phyloP scores from a whole-genome alignment of 53 echinoderm and acorn worm genomes.

The Hippasteria phrygiana region DNA sequence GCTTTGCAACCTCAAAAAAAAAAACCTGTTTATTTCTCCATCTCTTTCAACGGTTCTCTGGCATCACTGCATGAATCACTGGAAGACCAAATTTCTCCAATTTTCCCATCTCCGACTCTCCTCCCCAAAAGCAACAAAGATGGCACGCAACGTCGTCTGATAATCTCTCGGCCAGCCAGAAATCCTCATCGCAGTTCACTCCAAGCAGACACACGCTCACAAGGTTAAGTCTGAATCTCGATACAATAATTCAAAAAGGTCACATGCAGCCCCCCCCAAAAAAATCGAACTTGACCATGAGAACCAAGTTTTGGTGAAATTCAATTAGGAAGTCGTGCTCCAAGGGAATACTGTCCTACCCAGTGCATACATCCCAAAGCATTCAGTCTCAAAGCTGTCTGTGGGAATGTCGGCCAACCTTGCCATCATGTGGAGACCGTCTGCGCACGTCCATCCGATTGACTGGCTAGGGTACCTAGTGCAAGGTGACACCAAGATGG shows the following conservation, averaged over 20 bases:
- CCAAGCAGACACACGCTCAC: not conserved
- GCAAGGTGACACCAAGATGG: constrained; percentile 22
- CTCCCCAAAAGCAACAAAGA: constrained; percentile 11
- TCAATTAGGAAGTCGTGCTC: constrained; percentile 41
- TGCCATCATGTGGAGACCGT: not conserved
- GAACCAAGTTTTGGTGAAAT: constrained; percentile 21
- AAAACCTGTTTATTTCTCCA: not conserved
- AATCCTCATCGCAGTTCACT: constrained; percentile 42
- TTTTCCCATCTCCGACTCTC: constrained; percentile 2
- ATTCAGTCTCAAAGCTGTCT: not conserved
- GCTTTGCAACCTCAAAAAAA: not conserved
- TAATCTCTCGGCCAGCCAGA: constrained; percentile 47
- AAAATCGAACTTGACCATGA: constrained; percentile 45
- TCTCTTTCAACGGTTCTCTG: not conserved
- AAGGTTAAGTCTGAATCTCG: not conserved
- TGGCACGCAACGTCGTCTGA: constrained; percentile 35
- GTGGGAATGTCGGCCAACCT: not conserved
- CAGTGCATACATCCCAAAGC: not conserved
- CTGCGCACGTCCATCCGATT: constrained; percentile 42
- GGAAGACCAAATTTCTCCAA: not conserved
- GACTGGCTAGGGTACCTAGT: constrained; percentile 15
- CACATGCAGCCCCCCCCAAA: not conserved
- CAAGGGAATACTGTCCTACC: constrained; percentile 5
- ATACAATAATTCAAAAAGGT: not conserved
- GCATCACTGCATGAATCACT: not conserved